Base-by-base conservation (phyloP, 2,113 vertebrate species). In the Martes martes region DNA sequence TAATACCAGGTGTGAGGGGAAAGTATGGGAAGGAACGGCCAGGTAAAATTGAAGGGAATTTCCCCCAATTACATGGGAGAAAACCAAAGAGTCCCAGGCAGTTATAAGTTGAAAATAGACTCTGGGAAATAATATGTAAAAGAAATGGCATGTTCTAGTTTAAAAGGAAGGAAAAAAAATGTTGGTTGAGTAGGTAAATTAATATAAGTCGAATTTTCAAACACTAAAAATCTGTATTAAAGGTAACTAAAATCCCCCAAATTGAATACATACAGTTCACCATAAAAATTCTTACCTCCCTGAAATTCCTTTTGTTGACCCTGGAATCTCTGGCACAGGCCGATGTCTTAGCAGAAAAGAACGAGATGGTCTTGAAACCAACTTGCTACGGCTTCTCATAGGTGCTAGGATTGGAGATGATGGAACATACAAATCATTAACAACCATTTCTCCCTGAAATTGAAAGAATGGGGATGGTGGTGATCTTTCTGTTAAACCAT, bases 311-410 rank as follows among this genome's bases (percentile, higher is more conserved):
- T 97, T 95, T 39, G 80, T 97, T 33, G 97, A 95, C 28, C 86
- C 96, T 0, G 99, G 99, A 94, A 99, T 99, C 91, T 99, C 98
- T 31, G 99, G 99, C 11, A 99, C 99, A 18, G 99, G 99, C 11
- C 99, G 99, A 97, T 99, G 99, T 65, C 99, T 99, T 93, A 99
- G 98, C 39, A 99, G 98, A 92, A 99, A 99, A 93, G 99, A 99
- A 1, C 99, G 98, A 19, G 98, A 98, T 89, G 78, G 45, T 89
- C 94, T 97, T 10, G 97, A 74, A 95, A 98, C 97, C 63, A 84
- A 94, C 78, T 98, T 97, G 57, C 91, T 59, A 39, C 93, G 87
- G 74, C 47, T 71, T 83, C 97, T 98, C 97, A 97, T 93, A 5
- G 97, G 97, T 23, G 82, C 13, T 9, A 89, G 42, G 9, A 87